A percentile compares a stretch with the other conserved stretches of the same genome.
phyloP scores from a whole-genome alignment of 2,113 vertebrate species.

The Alaudala cheleensis region DNA sequence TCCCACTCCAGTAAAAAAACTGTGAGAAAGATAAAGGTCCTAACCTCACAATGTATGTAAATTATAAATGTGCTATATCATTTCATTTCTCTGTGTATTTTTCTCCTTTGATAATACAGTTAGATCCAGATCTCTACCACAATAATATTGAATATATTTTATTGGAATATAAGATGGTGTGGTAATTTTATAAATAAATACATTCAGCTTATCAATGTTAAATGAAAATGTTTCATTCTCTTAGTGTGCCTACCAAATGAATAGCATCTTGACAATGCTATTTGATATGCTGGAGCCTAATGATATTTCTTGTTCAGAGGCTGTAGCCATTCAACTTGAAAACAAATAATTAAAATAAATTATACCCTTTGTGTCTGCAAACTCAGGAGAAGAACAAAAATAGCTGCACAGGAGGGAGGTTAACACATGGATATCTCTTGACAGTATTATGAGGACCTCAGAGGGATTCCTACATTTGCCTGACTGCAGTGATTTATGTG shows the following conservation, averaged over 20 bases:
- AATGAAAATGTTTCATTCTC: neutral
- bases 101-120: neutral
- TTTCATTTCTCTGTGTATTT: neutral
- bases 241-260: neutral
- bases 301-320: conserved; percentile 43
- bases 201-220: neutral
- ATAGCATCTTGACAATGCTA: neutral
- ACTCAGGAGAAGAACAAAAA: conserved; percentile 62
- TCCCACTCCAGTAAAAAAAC: conserved; percentile 35
- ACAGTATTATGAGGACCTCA: conserved; percentile 40
- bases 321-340: conserved; percentile 58
- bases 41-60: conserved; percentile 46
- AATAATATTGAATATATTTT: neutral
- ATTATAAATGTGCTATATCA: conserved; percentile 43
- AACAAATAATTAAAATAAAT: conserved; percentile 81
- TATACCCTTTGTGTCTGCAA: conserved; percentile 43
- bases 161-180: neutral
- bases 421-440: conserved; percentile 64
- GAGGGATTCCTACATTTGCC: conserved; percentile 28
- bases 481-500: conserved; percentile 35
- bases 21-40: conserved; percentile 5
- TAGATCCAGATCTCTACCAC: conserved; percentile 6
- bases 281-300: neutral
- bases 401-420: conserved; percentile 52
- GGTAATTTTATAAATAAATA: conserved; percentile 29